Conservation (phyloP, 2,113 vertebrate species). For the Apus apus region DNA sequence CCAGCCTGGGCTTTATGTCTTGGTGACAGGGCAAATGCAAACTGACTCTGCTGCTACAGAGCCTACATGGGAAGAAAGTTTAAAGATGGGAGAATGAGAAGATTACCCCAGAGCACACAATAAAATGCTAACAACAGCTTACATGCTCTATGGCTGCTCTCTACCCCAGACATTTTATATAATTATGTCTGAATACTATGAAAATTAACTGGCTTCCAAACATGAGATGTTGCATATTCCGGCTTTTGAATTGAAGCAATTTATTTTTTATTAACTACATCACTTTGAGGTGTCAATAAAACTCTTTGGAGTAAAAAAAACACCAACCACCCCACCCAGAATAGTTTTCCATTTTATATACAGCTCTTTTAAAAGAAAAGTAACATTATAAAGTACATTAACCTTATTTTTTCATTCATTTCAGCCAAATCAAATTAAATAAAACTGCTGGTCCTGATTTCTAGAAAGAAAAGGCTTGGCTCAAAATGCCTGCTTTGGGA, state of each 20-base stretch:
- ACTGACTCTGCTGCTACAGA: neutral
- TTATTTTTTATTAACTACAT: neutral
- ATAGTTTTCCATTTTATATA: neutral
- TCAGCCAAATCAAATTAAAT: neutral
- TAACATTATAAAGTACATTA: neutral
- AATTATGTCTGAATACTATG: neutral
- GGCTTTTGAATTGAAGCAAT: neutral
- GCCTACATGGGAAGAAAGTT: neutral
- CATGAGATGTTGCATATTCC: neutral
- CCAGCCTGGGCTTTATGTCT: neutral
- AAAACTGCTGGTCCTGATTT: neutral
- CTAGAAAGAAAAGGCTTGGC: neutral
- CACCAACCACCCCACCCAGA: neutral
- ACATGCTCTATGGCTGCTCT: neutral
- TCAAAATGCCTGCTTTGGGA: neutral
- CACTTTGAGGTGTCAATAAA: neutral
- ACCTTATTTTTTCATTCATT: conserved; percentile 9
- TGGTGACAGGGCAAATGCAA: neutral
- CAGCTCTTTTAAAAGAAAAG: neutral
- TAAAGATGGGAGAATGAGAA: neutral
- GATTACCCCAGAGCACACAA: neutral
- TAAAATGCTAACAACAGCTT: neutral
- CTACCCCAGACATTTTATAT: neutral
- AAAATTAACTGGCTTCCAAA: neutral
- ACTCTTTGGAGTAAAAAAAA: neutral